Base-by-base conservation (phyloP, 2,888 invertebrate species). In the Drosophila neoperkinsi region DNA sequence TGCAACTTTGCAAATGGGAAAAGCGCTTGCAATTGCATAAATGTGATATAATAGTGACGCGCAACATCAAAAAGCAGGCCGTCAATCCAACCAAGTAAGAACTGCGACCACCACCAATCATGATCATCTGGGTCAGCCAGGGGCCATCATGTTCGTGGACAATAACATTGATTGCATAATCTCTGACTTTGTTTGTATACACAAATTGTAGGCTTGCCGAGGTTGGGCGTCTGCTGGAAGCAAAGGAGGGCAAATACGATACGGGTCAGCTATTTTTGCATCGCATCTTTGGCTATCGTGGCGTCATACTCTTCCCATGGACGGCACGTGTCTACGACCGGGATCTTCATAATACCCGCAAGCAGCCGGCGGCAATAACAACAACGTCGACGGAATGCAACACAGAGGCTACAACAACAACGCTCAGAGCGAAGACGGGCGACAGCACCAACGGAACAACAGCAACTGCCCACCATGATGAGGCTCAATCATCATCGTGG, bases 231-330 rank as follows among this genome's bases (percentile, higher is more conserved):
- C 94, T 99, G 86, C 97, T 98, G 94, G 94, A 96, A 41, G 97
- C 98, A 43, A 98, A 98, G 94, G 95, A 96, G 79, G 97, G 97
- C 51, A 97, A 98, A 94, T 99, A 99, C 94, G 97, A 98, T 90
- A 98, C 99, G 5, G 99, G 99, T 13, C 99, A 99, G 94, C 94
- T 99, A 73, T 99, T 99, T 93, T 94, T 99, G 61, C 99, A 99
- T 92, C 96, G 97, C 90, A 97, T 99, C 25, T 99, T 99, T 93
- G 99, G 99, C 21, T 99, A 99, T 93, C 95, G 99, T 84, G 99
- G 99, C 6, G 98, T 99, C 18, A 96, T 99, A 68, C 94, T 99
- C 59, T 99, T 99, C 93, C 99, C 99, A 1, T 99, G 99, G 99
- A 94, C 98, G 73, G 99, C 99, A 11, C 95, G 97, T 91, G 98